Base-by-base conservation (phyloP, 2,888 invertebrate species). In the Beris morrisii region DNA sequence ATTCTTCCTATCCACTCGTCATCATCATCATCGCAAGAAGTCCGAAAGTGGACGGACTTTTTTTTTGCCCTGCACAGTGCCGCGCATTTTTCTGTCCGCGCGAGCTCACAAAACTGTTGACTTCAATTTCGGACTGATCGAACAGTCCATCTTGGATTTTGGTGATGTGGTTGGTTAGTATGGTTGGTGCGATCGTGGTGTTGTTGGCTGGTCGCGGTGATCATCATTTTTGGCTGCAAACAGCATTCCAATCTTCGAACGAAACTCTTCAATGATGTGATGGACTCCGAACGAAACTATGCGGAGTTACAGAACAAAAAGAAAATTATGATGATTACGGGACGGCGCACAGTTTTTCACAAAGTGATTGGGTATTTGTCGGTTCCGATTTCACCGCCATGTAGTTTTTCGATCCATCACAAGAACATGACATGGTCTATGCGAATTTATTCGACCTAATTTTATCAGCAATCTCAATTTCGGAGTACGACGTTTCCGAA, bases 221-320 rank as follows among this genome's bases (percentile, higher is more conserved):
- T 53, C 58, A 53, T 66, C 69, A 67, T 69, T 69, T 69, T 69
- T 67, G 69, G 69, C 38, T 54, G 44, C 64, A 64, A 38, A 67
- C 65, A 59, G 66, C 69, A 69, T 69, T 69, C 69, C 69, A 59
- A 50, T 43, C 48, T 64, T 46, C 38, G 30, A 38, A 32, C 50
- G 32, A 43, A 61, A 61, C 61, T 61, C 61, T 52, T 61, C 52
- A 61, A 50, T 61, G 50, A 50, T 61, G 45, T 45, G 61, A 61
- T 50, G 54, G 55, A 61, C 57, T 63, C 63, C 53, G 65, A 48
- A 52, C 55, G 43, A 9, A 38, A 57, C 55, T 55, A 38, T 38
- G 50, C 15, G 28, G 15, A 15, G 15, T 15, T 50, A 15, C 50
- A 5, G 50, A 9, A 22, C 15, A 50, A 28, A 22, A 15, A 50